Percentiles rank a stretch among this genome's conserved stretches.
Evolutionary conservation across 2,113 vertebrate species (phyloP).

Genomic region (Poecile atricapillus): DNA sequence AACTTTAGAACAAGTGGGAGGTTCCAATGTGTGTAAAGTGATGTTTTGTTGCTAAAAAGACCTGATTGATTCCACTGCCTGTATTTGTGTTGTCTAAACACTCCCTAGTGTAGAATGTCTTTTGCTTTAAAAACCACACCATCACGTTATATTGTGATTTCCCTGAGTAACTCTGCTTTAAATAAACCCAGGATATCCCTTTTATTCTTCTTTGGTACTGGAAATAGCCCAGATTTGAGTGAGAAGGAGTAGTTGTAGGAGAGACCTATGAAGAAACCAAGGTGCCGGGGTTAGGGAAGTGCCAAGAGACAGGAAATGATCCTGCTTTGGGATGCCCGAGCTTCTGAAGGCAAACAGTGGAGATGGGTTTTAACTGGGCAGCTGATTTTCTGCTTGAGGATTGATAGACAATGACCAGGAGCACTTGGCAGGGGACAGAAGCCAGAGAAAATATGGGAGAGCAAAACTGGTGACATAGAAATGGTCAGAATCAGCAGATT

Average conservation of each 20-base stretch:
- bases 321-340: background rate
- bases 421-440: background rate
- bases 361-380: background rate
- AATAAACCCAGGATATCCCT: background rate
- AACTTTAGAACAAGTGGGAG: background rate
- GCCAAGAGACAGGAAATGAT: background rate
- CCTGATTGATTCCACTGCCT: background rate
- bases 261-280: background rate
- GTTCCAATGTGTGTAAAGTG: background rate
- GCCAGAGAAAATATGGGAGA: background rate
- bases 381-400: background rate
- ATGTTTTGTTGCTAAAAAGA: background rate
- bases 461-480: background rate
- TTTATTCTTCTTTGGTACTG: background rate
- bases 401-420: background rate
- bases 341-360: background rate
- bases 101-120: background rate
- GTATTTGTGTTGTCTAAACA: background rate
- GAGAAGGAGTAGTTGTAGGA: background rate
- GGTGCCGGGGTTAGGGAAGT: background rate
- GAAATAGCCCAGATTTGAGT: background rate
- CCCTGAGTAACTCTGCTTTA: background rate
- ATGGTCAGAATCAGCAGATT: background rate
- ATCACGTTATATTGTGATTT: fast-evolving
- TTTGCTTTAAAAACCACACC: background rate